These are phyloP conservation scores for Stratiomys singularior DNA, from an alignment of 2,888 invertebrate genomes.

Conservation along the genomic window DNA sequence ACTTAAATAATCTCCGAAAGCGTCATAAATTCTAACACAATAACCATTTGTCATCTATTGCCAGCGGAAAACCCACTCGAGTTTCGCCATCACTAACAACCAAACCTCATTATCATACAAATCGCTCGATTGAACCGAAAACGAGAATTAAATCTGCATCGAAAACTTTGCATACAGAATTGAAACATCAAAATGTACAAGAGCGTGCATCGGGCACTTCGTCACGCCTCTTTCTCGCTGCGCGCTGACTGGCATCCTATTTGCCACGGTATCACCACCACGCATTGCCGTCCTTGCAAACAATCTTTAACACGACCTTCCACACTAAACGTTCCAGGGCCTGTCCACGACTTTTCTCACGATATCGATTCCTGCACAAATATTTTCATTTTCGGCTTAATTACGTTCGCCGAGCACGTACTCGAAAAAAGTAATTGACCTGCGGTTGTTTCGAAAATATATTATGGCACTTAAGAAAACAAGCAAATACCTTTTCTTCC, in stretches of 20 bases:
- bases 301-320: constrained; percentile 37
- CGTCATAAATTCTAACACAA: too few relatives aligned
- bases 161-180: constrained; percentile 3
- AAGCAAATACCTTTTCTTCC: constrained; percentile 5
- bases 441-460: constrained; percentile 17
- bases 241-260: not conserved
- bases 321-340: not conserved
- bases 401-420: constrained; percentile 23
- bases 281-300: constrained; percentile 31
- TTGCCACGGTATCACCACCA: not conserved
- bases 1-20: too few relatives aligned
- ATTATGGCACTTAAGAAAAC: constrained; percentile 23
- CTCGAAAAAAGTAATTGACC: constrained; percentile 35
- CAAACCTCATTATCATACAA: not conserved
- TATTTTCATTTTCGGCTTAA: not conserved
- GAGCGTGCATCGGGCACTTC: not conserved
- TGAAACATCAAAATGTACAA: constrained; percentile 17
- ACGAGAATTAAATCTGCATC: not conserved
- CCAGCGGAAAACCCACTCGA: too few relatives aligned
- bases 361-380: constrained; percentile 13
- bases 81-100: too few relatives aligned
- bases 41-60: too few relatives aligned
- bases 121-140: constrained; percentile 2
- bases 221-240: constrained; percentile 25
- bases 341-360: constrained; percentile 32